phyloP scores from a whole-genome alignment of 2,113 vertebrate species.

The Oriolus oriolus region DNA sequence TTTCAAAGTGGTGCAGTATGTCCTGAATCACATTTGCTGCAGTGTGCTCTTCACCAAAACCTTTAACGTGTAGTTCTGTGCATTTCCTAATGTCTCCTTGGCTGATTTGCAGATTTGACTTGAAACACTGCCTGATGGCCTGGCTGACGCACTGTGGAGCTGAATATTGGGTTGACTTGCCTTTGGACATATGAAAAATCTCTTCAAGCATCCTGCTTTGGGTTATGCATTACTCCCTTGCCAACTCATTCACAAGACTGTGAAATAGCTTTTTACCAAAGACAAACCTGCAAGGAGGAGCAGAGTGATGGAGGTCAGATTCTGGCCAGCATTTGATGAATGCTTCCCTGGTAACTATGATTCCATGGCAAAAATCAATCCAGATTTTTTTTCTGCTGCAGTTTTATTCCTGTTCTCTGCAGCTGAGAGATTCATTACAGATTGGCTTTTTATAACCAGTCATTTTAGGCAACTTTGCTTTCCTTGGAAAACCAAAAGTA shows the following conservation, averaged over 20 bases:
- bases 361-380: constrained; percentile 51
- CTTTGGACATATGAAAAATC: background rate
- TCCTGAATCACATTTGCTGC: background rate
- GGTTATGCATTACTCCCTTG: background rate
- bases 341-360: constrained; percentile 21
- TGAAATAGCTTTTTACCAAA: constrained; percentile 56
- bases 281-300: constrained; percentile 38
- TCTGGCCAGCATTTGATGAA: constrained; percentile 22
- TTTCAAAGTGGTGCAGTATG: background rate
- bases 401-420: constrained; percentile 23
- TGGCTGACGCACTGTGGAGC: background rate
- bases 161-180: background rate
- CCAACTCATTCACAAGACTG: constrained; percentile 35
- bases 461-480: constrained; percentile 25
- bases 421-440: constrained; percentile 23
- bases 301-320: constrained; percentile 39
- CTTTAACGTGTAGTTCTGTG: background rate
- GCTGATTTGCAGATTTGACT: background rate
- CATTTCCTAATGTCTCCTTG: background rate
- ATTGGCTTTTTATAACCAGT: constrained; percentile 19
- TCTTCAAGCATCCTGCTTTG: background rate
- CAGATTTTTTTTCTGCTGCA: constrained; percentile 7
- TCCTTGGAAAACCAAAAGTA: background rate
- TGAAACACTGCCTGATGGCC: background rate
- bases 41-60: background rate